These are phyloP conservation scores for Condylostylus longicornis DNA, from an alignment of 1,140 invertebrate species.

Conservation along the genomic window DNA sequence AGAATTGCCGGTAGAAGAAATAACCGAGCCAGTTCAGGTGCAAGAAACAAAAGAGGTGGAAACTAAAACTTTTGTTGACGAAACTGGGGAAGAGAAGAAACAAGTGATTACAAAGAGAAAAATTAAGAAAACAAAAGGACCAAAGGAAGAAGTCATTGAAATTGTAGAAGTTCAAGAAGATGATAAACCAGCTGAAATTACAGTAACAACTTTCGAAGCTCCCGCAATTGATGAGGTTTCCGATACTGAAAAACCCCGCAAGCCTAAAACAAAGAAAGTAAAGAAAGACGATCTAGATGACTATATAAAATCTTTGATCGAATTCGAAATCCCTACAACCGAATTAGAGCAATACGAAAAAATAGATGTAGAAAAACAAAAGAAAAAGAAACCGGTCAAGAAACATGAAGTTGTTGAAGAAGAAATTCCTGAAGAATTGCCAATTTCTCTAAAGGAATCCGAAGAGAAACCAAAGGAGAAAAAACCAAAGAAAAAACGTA, in stretches of 20 bases:
- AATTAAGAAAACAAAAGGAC: conserved; percentile 26
- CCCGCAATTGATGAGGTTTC: conserved; percentile 15
- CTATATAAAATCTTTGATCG: conserved; percentile 23
- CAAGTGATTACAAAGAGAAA: conserved; percentile 25
- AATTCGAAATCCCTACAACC: conserved; percentile 27
- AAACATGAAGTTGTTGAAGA: conserved; percentile 9
- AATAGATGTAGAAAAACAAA: conserved; percentile 20
- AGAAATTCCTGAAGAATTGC: conserved; percentile 6
- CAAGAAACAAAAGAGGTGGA: conserved; percentile 14
- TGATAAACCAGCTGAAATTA: conserved; percentile 23
- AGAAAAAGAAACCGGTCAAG: conserved; percentile 3
- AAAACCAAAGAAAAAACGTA: no score
- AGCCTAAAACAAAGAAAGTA: conserved; percentile 20
- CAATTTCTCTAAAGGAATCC: not conserved
- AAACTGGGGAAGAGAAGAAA: conserved; percentile 21
- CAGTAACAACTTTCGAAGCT: conserved; percentile 20
- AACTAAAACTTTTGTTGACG: conserved; percentile 23
- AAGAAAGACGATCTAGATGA: conserved; percentile 25
- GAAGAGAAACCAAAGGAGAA: conserved; percentile 12
- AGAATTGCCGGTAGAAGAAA: conserved; percentile 15
- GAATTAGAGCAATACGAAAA: conserved; percentile 29
- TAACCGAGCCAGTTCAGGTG: conserved; percentile 8
- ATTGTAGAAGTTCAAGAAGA: conserved; percentile 31
- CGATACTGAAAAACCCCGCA: conserved; percentile 19
- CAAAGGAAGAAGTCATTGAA: conserved; percentile 33